Evolutionary conservation across 2,113 vertebrate species (phyloP), one percentile per base, ranked within the genome.

Genomic region (Chionomys nivalis): DNA sequence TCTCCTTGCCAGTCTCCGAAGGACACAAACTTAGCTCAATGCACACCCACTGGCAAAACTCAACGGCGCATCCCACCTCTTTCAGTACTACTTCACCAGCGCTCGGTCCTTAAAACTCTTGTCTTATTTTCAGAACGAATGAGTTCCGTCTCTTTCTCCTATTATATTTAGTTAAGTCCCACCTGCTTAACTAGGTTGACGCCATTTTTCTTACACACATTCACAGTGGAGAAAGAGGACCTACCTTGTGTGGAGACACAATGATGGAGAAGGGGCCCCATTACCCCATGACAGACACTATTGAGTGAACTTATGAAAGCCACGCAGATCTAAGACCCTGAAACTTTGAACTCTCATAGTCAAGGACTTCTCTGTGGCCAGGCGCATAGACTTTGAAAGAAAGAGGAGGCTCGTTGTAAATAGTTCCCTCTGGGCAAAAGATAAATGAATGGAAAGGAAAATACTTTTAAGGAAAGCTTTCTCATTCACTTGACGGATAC

Each of bases 141-240:
- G 23, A 79, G 4, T 75, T 94, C 21, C 55, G 94, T 11, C 26
- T 52, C 83, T 78, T 19, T 75, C 19, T 5, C 36, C 7, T 65
- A 65, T 4, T 94, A 52, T 33, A 90, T n/a, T 97, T 76, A 55
- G 39, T 70, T 72, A 63, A 89, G 28, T 77, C 23, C 92, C 85
- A 24, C 14, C n/a, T 76, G 23, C 47, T 76, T 90, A 85, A 24
- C 14, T 79, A 33, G 3, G 9, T 6, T 58, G 36, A 19, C 87
- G 1, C 13, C 36, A 66, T 63, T 87, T 90, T 93, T 92, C 72
- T 95, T 70, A 44, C 26, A 58, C 7, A 70, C 12, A 85, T 85
- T 52, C 91, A 75, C 63, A 44, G 31, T 79, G 21, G 7, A 91
- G 65, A 90, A 82, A 4, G 17, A 90, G 68, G 14, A 78, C 12